Conservation (phyloP, 2,113 vertebrate genomes). For the Caloenas nicobarica region DNA sequence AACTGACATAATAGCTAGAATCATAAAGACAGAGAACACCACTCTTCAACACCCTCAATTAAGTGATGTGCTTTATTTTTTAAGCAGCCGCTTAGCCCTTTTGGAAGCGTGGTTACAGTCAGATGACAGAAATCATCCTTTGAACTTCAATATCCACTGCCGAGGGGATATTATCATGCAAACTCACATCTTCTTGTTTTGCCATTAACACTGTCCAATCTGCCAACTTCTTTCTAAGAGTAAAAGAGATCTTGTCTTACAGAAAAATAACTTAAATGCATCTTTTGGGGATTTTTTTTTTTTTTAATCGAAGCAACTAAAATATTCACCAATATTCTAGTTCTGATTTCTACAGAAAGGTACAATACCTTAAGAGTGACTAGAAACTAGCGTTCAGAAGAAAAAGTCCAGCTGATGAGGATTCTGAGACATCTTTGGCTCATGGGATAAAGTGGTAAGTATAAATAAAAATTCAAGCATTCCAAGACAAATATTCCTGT, state of each 20-base stretch:
- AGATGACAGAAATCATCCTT: neutral
- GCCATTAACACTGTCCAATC: neutral
- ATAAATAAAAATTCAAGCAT: neutral
- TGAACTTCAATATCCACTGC: neutral
- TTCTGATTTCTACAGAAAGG: neutral
- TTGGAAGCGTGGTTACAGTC: neutral
- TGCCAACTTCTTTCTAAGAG: neutral
- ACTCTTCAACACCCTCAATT: neutral
- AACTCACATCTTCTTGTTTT: neutral
- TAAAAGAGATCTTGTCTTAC: neutral
- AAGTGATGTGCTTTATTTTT: neutral
- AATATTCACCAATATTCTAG: neutral
- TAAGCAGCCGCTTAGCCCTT: neutral
- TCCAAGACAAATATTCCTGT: neutral
- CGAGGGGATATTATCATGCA: neutral
- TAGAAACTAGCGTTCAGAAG: neutral
- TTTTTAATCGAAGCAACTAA: neutral
- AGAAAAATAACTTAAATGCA: neutral
- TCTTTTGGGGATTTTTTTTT: neutral
- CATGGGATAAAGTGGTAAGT: neutral
- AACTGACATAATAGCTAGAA: neutral
- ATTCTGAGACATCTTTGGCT: neutral
- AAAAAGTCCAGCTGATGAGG: neutral
- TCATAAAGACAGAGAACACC: neutral
- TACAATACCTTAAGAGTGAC: neutral